Evolutionary conservation across 2,797 vertebrate genomes (phyloP), one percentile per base, ranked within the genome.

Genomic region (Avahi laniger): DNA sequence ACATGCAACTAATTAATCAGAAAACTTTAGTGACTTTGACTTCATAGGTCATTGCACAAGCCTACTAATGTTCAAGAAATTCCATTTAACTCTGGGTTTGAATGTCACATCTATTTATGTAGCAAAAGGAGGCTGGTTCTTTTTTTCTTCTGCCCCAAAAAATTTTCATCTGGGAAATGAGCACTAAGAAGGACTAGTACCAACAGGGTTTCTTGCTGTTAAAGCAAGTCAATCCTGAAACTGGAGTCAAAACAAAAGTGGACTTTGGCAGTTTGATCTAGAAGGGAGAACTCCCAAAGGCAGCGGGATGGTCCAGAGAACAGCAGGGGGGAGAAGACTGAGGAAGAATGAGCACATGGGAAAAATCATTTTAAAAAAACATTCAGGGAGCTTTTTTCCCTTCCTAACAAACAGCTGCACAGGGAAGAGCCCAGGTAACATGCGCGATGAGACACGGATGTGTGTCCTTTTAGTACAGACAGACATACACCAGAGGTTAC

Each of bases 21-120:
- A 96, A 96, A 95, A 94, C 76, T 81, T 95, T 75, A 81, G 93
- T 18, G 43, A 69, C 76, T 92, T 89, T 91, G 88, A 86, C 91
- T 95, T 95, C 65, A 80, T 61, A 97, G 97, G 91, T 97, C 96
- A 94, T 41, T 82, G 93, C 95, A 83, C 82, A 96, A 93, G 73
- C 73, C 88, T 65, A 92, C 76, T 92, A 91, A 61, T 30, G 41
- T 83, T 91, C 33, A 28, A 93, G 89, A 94, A 95, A 95, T 94
- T 91, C 93, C 90, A 70, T 75, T 85, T 91, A 91, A 86, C 92
- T 91, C 78, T 72, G 88, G 30, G 63, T 92, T 97, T 97, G 88
- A 96, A 84, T 91, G 89, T 93, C 94, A 94, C 83, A 84, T 93
- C 65, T 95, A 93, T 93, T 89, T 86, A 92, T 89, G 65, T 43